Conservation (phyloP, 1,140 invertebrate species). For the Heliconius nattereri region DNA sequence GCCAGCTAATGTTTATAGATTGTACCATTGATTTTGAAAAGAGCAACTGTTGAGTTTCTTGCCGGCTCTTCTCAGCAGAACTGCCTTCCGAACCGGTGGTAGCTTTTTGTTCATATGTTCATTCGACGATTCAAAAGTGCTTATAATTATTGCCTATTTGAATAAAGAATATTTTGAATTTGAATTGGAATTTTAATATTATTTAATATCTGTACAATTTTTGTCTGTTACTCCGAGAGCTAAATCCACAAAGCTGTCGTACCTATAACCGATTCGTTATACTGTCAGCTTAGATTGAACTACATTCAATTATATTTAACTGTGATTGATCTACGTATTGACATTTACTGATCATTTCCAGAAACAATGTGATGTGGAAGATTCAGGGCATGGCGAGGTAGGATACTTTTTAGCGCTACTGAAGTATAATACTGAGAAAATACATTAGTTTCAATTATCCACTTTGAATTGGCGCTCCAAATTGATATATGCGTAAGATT, state of each 20-base stretch:
- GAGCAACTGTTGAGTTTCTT: too few relatives aligned
- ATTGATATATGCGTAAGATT: neutral
- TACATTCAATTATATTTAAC: constrained; percentile 12
- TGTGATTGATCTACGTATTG: neutral
- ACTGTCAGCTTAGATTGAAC: constrained; percentile 5
- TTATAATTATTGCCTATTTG: too few relatives aligned
- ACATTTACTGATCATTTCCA: constrained; percentile 12
- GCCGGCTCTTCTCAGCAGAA: too few relatives aligned
- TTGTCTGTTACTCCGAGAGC: neutral
- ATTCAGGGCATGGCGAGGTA: neutral
- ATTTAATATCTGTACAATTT: neutral
- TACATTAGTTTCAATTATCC: neutral
- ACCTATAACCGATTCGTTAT: constrained; percentile 18
- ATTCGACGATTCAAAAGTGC: too few relatives aligned
- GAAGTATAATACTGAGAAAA: neutral
- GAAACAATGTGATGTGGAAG: neutral
- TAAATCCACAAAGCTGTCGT: neutral
- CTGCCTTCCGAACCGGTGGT: too few relatives aligned
- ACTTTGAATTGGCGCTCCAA: neutral
- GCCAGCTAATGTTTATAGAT: too few relatives aligned
- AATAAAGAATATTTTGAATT: too few relatives aligned
- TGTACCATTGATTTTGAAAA: too few relatives aligned
- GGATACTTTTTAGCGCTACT: neutral
- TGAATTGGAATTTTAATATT: too few relatives aligned
- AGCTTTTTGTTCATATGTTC: too few relatives aligned